These are phyloP conservation scores for Hydractinia echinata DNA, from an alignment of 30 jellyfish, hydroid and myxozoan genomes.

Conservation along the genomic window DNA sequence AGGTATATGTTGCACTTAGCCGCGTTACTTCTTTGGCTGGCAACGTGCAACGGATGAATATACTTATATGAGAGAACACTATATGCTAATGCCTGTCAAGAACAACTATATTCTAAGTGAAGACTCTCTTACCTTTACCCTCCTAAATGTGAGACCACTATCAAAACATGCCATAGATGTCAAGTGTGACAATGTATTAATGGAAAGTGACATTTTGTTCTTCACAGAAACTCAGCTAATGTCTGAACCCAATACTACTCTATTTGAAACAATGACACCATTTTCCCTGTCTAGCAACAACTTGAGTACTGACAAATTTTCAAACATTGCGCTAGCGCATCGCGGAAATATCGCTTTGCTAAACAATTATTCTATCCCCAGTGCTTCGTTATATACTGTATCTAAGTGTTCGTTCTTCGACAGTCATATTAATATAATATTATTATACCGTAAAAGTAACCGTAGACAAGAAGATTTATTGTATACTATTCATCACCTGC, in stretches of 20 bases:
- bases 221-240: slow-evolving; percentile 33
- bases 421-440: not conserved
- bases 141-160: slow-evolving; percentile 24
- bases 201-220: not conserved
- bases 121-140: not conserved
- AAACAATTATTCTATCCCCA: not conserved
- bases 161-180: slow-evolving; percentile 30
- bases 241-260: not conserved
- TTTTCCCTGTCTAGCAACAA: not conserved
- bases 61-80: not conserved
- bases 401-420: not conserved
- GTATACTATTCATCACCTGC: too few species aligned
- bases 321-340: slow-evolving; percentile 24
- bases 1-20: not conserved
- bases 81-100: not conserved
- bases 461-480: not conserved
- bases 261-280: not conserved
- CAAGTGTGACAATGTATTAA: not conserved
- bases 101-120: not conserved
- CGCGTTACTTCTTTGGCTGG: not conserved
- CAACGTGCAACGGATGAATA: slow-evolving; percentile 7
- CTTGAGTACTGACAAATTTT: not conserved
- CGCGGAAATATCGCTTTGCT: not conserved
- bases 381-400: not conserved
- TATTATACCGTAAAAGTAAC: not conserved